Conservation (phyloP, 1,140 invertebrate genomes). For the Cydia strobilella region DNA sequence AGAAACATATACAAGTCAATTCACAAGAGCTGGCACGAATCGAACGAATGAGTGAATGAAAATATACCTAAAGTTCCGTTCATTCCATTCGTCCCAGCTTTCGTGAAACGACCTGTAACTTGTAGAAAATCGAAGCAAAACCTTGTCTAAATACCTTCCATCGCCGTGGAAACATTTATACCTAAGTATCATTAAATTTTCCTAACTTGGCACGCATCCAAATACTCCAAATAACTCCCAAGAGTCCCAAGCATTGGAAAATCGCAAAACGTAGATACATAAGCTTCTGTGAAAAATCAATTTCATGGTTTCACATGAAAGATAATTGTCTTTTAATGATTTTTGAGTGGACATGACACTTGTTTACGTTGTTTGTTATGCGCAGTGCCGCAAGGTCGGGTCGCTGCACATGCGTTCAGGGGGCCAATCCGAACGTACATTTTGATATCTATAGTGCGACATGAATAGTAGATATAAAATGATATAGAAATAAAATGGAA, state of each 20-base stretch:
- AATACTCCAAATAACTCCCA: background rate
- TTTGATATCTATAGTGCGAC: no score
- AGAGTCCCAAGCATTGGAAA: background rate
- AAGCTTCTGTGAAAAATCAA: background rate
- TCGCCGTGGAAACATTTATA: background rate
- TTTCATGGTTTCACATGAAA: background rate
- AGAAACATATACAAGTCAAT: no score
- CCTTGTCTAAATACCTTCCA: background rate
- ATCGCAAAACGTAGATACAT: background rate
- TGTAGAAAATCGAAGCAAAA: background rate
- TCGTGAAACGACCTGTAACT: no score
- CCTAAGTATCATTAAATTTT: background rate
- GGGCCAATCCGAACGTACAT: background rate
- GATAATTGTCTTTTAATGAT: constrained; percentile 1
- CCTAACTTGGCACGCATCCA: background rate
- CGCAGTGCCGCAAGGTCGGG: constrained; percentile 23
- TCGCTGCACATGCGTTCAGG: constrained; percentile 12
- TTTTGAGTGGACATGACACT: constrained; percentile 1
- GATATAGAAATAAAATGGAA: no score
- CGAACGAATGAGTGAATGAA: no score
- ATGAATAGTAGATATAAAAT: no score
- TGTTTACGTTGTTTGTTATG: constrained; percentile 5
- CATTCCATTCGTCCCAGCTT: no score
- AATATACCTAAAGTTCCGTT: no score
- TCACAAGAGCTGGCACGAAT: no score